These are phyloP conservation scores for Galleria mellonella DNA, from an alignment of 1,140 invertebrate genomes.

Conservation along the genomic window DNA sequence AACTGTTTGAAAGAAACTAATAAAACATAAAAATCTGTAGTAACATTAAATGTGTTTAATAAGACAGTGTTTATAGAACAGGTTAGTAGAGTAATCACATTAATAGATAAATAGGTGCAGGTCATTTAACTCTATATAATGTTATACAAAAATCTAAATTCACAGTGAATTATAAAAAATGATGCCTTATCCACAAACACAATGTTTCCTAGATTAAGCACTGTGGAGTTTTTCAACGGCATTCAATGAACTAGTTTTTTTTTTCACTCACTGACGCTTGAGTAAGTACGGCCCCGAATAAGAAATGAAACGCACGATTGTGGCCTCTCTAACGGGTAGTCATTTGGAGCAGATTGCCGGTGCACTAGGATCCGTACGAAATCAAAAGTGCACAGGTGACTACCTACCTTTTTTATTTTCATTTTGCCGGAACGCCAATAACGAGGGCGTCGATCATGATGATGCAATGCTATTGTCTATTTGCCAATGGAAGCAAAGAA, in stretches of 20 bases:
- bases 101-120: no score
- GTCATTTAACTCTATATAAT: no score
- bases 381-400: constrained; percentile 49
- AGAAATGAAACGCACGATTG: constrained; percentile 31
- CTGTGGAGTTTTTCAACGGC: constrained; percentile 20
- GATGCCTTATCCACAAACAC: constrained; percentile 6
- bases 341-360: constrained; percentile 24
- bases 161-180: no score
- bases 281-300: constrained; percentile 35
- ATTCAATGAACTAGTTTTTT: constrained; percentile 46
- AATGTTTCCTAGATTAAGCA: constrained; percentile 5
- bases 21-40: no score
- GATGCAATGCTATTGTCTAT: constrained; percentile 6
- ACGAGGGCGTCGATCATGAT: neutral
- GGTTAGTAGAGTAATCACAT: no score
- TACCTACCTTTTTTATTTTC: constrained; percentile 18
- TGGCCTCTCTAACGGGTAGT: constrained; percentile 27
- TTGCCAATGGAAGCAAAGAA: neutral
- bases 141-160: no score
- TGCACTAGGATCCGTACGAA: constrained; percentile 33
- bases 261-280: constrained; percentile 33
- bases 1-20: no score
- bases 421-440: constrained; percentile 4
- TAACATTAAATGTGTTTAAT: no score
- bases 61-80: no score